Conservation (phyloP, 2,888 invertebrate genomes). For the Zygothrica quintamaculata region DNA sequence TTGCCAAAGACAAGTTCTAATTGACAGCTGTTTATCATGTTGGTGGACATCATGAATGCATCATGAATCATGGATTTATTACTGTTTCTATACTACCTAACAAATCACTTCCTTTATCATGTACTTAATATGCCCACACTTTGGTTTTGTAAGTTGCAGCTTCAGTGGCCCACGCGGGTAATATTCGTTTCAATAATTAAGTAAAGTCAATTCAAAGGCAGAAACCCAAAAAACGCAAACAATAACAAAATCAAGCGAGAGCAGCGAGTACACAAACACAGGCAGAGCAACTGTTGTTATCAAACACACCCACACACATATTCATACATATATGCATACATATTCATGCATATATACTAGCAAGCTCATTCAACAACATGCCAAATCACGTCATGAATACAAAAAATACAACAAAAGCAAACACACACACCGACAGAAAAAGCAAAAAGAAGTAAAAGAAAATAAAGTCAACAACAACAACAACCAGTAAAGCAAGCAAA, state of each 20-base stretch:
- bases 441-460: conserved; percentile 26
- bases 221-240: conserved; percentile 37
- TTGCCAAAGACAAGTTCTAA: conserved; percentile 10
- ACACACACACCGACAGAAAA: not conserved
- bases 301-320: conserved; percentile 35
- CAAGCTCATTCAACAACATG: conserved; percentile 11
- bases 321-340: not conserved
- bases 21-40: conserved; percentile 15
- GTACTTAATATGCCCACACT: conserved; percentile 32
- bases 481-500: conserved; percentile 22
- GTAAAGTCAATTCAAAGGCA: conserved; percentile 51
- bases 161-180: conserved; percentile 40
- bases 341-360: not conserved
- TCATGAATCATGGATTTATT: conserved; percentile 17
- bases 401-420: conserved; percentile 34
- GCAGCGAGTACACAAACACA: conserved; percentile 16
- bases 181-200: conserved; percentile 50
- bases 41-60: conserved; percentile 14
- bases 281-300: conserved; percentile 48
- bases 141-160: conserved; percentile 10
- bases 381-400: conserved; percentile 66
- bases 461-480: conserved; percentile 48
- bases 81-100: conserved; percentile 7
- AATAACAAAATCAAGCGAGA: conserved; percentile 38
- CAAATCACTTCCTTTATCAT: conserved; percentile 44